Percentiles rank a stretch among this genome's conserved stretches.
These are phyloP conservation scores for Mimas tiliae DNA, from an alignment of 2,888 invertebrate genomes.

Conservation along the genomic window DNA sequence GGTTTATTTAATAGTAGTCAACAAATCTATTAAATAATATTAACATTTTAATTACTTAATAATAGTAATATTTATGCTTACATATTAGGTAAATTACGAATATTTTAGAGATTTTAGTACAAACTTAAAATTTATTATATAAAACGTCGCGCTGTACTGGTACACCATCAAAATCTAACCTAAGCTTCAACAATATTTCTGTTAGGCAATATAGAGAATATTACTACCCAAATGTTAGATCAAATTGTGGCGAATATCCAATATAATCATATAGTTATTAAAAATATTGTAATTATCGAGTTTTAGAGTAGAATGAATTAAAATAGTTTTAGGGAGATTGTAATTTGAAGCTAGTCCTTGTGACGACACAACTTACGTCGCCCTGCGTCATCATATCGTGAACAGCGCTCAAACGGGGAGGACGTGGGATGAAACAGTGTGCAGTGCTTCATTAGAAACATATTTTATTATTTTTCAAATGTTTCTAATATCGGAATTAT, in stretches of 20 bases:
- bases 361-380: slow-evolving; percentile 73
- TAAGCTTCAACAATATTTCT: not conserved
- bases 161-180: slow-evolving; percentile 15
- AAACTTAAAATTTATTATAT: not conserved
- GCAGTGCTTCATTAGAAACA: slow-evolving; percentile 65
- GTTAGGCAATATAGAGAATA: not conserved
- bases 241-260: not conserved
- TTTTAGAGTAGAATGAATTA: slow-evolving; percentile 28
- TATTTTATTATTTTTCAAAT: slow-evolving; percentile 71
- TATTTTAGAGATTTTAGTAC: not conserved
- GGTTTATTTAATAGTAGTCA: too few species aligned
- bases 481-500: slow-evolving; percentile 78
- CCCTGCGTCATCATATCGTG: slow-evolving; percentile 78
- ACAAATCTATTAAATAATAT: too few species aligned
- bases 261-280: not conserved
- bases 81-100: too few species aligned
- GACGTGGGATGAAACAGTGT: slow-evolving; percentile 68
- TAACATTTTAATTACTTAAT: too few species aligned
- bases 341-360: slow-evolving; percentile 49
- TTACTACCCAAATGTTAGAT: too few species aligned
- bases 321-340: slow-evolving; percentile 56
- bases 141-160: slow-evolving; percentile 22
- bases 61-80: too few species aligned
- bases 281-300: not conserved
- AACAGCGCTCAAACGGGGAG: slow-evolving; percentile 75